Base-by-base conservation (phyloP, 2,113 vertebrate species). In the Silurus meridionalis region DNA sequence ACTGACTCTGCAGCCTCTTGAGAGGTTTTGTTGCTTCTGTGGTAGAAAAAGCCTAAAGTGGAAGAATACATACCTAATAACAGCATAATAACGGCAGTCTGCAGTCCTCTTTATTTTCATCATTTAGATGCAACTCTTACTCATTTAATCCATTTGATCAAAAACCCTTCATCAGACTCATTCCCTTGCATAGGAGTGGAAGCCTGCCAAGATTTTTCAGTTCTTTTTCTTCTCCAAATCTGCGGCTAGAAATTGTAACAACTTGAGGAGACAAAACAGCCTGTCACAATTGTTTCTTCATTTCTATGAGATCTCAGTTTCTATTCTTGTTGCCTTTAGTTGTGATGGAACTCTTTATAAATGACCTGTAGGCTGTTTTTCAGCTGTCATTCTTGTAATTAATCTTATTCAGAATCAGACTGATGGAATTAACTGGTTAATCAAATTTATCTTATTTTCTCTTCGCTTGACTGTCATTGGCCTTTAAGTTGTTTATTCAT, bases 231-330 rank as follows among this genome's bases (percentile, higher is more conserved):
- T 74, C 72, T 80, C 81, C 78, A 21, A 77, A 79, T 89, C 78
- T 78, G 82, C 52, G 83, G 80, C 55, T 84, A 63, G 25, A 21
- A 61, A 69, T 52, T 64, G 6, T 4, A 61, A 6, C 8, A 80
- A 52, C 81, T 83, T 60, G 4, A 60, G 81, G 55, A 74, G 55
- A 87, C 85, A 86, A 82, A 80, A 28, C 79, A 53, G 63, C 23
- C 55, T 71, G 72, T 83, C 78, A 84, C 15, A 74, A 80, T 72
- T 58, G 67, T 19, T 10, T 87, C 64, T 84, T 89, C 69, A 87
- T 85, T 85, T 89, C 83, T 50, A 48, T 14, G 46, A 71, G 28
- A 81, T 66, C 28, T 89, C 69, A 82, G 8, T 60, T 37, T 60
- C 52, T 0, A 6, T 78, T 78, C 67, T 74, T 85, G 17, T 48